Base-by-base conservation (phyloP, 2,888 invertebrate genomes). In the Trichogramma dendrolimi region DNA sequence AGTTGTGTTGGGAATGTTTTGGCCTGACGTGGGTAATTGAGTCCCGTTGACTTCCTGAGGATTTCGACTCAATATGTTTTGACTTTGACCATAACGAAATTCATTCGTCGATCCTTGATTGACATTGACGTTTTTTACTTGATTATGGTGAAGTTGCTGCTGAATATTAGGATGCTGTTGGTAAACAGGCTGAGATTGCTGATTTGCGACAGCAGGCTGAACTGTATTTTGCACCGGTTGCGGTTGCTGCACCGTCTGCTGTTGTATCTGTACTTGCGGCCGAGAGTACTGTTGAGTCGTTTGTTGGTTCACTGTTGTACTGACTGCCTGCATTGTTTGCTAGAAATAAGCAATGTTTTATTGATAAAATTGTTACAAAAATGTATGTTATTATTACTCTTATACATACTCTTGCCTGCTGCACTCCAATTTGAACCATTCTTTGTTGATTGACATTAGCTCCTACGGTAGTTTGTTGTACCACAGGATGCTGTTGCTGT, bases 211-310 rank as follows among this genome's bases (percentile, higher is more conserved):
- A 68, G 69, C 54, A 59, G 64, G 72, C 59, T 73, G 69, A n/a
- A 40, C 10, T 41, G 80, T 80, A 79, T 83, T 82, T 80, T 78
- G 84, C 78, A 74, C 71, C 42, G 73, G 72, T 27, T 57, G 63
- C 8, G 42, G 60, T 5, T n/a, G 42, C 11, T 58, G 58, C 7
- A 41, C 10, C 48, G 73, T 81, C 74, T 71, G 79, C 71, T 65
- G 79, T 70, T 67, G 54, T 10, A 8, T 39, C 40, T 55, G 55
- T 4, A 27, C 53, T 81, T 11, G 82, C 66, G 38, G 63, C 65
- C 70, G 65, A 5, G 71, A 69, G 46, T 71, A 73, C 5, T 73
- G 72, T 10, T 71, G 71, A 41, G 72, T 70, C n/a, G 72, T 68
- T 41, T 72, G 70, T 54, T 70, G 72, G 27, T 66, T 8, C 4